phyloP scores from a whole-genome alignment of 2,113 vertebrate genomes.

The Melanostigma gelatinosum region DNA sequence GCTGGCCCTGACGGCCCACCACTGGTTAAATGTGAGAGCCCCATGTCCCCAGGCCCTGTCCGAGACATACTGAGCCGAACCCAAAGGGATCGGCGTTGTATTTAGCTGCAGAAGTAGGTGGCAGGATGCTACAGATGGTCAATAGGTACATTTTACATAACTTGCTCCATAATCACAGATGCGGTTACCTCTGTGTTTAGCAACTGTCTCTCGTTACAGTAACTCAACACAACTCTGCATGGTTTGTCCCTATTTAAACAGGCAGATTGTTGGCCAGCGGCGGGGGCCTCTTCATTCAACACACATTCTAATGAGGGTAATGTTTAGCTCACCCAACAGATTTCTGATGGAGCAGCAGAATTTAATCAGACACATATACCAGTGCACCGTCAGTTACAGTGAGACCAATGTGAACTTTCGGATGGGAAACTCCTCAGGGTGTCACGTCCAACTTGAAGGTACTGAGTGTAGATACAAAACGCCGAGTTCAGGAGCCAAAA shows the following conservation, averaged over 20 bases:
- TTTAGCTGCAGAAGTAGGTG: conserved; percentile 5
- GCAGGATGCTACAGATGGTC: background rate
- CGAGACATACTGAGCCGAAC: background rate
- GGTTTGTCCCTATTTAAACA: conserved; percentile 41
- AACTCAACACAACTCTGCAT: conserved; percentile 26
- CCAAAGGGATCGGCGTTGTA: background rate
- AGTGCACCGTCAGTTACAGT: background rate
- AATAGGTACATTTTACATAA: conserved; percentile 14
- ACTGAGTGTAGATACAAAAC: too few relatives aligned
- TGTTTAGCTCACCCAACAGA: background rate
- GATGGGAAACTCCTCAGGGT: background rate
- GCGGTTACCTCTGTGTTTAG: conserved; percentile 29
- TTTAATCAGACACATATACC: conserved; percentile 20
- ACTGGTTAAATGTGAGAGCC: too few relatives aligned
- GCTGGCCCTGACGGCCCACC: too few relatives aligned
- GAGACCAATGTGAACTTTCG: background rate
- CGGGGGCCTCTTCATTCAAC: conserved; percentile 8
- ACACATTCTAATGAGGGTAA: conserved; percentile 27
- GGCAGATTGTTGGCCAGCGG: conserved; percentile 29
- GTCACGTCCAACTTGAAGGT: too few relatives aligned
- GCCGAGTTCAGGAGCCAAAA: too few relatives aligned
- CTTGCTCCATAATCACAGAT: conserved; percentile 11
- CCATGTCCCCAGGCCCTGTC: background rate
- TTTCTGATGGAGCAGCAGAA: conserved; percentile 40
- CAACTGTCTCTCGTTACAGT: conserved; percentile 40